Conservation (phyloP, 2,113 vertebrate species). For the Eurypyga helias region DNA sequence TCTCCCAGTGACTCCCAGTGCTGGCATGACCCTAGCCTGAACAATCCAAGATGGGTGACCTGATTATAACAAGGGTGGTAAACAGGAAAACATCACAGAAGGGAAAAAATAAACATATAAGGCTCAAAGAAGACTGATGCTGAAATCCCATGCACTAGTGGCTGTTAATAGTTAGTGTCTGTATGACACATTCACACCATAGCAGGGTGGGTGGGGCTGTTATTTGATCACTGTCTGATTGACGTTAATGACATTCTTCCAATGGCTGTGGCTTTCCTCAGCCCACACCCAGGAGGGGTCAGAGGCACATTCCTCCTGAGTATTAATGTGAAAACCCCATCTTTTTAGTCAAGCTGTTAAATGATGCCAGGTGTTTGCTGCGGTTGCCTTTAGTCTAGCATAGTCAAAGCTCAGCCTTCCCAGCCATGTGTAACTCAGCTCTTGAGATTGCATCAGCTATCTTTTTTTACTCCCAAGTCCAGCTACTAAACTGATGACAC, state of each 20-base stretch:
- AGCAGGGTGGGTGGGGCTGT: background rate
- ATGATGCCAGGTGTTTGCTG: background rate
- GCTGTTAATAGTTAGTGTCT: background rate
- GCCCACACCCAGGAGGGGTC: constrained; percentile 5
- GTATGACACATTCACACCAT: constrained; percentile 33
- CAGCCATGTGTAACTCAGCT: background rate
- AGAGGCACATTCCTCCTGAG: background rate
- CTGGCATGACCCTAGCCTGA: background rate
- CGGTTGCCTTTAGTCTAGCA: background rate
- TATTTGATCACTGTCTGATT: background rate
- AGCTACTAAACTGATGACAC: background rate
- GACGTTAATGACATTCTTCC: constrained; percentile 46
- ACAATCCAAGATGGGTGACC: background rate
- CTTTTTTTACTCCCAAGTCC: background rate
- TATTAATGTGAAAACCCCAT: background rate
- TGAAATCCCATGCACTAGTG: background rate
- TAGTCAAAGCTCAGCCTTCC: background rate
- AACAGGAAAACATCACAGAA: background rate
- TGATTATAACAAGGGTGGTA: background rate
- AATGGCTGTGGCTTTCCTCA: constrained; percentile 31
- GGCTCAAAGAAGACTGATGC: background rate
- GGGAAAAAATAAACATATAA: background rate
- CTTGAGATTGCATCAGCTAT: background rate
- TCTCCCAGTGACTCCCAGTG: background rate
- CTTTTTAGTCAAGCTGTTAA: constrained; percentile 14